A percentile compares a stretch with the other conserved stretches of the same genome.
Conservation (phyloP, 1,140 invertebrate species). For the Pogonomyrmex barbatus region DNA sequence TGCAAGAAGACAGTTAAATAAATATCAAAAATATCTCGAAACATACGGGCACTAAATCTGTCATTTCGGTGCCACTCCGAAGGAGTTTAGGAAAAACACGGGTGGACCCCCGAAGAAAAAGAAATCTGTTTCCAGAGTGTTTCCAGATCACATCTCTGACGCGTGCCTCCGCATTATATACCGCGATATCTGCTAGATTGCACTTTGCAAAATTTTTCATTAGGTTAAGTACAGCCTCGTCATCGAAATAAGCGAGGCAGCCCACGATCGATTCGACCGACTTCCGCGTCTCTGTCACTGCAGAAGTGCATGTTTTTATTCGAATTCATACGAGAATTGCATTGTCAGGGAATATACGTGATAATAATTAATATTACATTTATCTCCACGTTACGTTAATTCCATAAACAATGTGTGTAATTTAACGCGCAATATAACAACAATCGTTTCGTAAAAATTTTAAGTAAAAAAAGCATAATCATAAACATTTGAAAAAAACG, state of each 20-base stretch:
- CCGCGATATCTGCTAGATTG: background rate
- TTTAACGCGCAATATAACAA: too few relatives aligned
- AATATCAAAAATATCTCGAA: slow-evolving; percentile 73
- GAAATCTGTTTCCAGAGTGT: background rate
- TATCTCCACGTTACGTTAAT: too few relatives aligned
- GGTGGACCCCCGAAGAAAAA: background rate
- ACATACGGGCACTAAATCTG: slow-evolving; percentile 70
- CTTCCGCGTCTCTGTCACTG: slow-evolving; percentile 43
- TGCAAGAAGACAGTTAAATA: slow-evolving; percentile 69
- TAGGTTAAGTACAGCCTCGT: slow-evolving; percentile 39
- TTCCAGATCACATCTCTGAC: background rate
- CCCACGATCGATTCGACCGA: slow-evolving; percentile 49
- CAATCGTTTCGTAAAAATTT: too few relatives aligned
- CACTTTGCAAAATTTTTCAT: slow-evolving; percentile 33
- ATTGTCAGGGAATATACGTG: background rate
- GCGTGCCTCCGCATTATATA: background rate
- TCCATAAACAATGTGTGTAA: too few relatives aligned
- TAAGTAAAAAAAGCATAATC: too few relatives aligned
- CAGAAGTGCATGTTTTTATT: background rate
- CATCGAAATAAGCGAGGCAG: slow-evolving; percentile 38
- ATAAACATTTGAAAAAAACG: too few relatives aligned
- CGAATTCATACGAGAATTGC: background rate
- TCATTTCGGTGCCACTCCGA: slow-evolving; percentile 32
- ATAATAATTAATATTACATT: too few relatives aligned
- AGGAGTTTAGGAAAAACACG: slow-evolving; percentile 66